Evolutionary conservation across 2,888 invertebrate genomes (phyloP).

Genomic region (Xestoiulus laeticollis): DNA sequence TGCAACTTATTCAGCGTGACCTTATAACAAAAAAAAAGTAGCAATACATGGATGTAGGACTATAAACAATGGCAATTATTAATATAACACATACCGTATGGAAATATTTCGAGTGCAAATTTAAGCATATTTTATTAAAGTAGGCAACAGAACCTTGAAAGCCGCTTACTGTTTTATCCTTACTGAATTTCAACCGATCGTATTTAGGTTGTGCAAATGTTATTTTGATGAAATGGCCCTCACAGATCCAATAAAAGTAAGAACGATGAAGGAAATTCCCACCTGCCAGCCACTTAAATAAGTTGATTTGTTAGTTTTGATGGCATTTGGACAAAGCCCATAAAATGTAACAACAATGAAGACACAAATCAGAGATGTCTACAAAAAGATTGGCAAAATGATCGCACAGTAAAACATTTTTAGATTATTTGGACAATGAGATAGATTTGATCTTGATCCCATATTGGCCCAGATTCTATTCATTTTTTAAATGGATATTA

Average conservation of each 20-base stretch:
- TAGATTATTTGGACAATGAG: not conserved
- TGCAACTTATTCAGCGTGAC: conserved; percentile 34
- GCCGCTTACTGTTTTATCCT: conserved; percentile 22
- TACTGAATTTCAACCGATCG: conserved; percentile 29
- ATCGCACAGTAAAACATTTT: not conserved
- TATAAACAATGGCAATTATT: conserved; percentile 37
- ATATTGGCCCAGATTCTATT: not conserved
- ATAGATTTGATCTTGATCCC: not conserved
- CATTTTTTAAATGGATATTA: not conserved
- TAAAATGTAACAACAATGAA: not conserved
- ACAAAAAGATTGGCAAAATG: not conserved
- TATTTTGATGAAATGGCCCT: conserved; percentile 25
- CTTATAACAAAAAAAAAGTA: conserved; percentile 23
- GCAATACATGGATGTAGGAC: conserved; percentile 34
- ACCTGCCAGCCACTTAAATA: not conserved
- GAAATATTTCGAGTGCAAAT: conserved; percentile 19
- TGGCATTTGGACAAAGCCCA: not conserved
- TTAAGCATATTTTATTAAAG: conserved; percentile 7
- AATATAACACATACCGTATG: conserved; percentile 29
- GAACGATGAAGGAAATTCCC: conserved; percentile 16
- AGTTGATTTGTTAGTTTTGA: not conserved
- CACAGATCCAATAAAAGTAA: conserved; percentile 22
- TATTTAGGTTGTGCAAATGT: conserved; percentile 37
- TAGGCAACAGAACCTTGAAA: conserved; percentile 25
- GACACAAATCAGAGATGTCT: not conserved